Evolutionary conservation across 1,140 invertebrate genomes (phyloP).

Genomic region (Chymomyza costata): DNA sequence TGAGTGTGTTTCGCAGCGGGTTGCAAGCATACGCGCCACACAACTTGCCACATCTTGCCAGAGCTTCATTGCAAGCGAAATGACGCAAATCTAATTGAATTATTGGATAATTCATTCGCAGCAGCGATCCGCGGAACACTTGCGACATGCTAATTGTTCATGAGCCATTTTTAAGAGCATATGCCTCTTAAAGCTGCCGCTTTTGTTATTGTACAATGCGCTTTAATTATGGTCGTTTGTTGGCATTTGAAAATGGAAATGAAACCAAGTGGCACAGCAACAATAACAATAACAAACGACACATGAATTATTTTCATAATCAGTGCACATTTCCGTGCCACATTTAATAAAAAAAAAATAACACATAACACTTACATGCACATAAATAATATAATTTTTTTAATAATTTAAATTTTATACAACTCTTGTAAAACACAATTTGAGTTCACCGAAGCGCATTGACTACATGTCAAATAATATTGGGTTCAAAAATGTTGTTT

Average conservation of each 20-base stretch:
- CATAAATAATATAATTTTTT: no score
- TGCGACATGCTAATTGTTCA: slow-evolving; percentile 44
- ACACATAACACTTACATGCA: no score
- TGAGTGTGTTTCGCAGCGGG: background rate
- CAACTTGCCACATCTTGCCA: background rate
- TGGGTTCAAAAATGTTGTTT: no score
- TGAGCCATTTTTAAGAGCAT: slow-evolving; percentile 1
- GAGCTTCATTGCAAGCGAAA: slow-evolving; percentile 19
- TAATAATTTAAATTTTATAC: no score
- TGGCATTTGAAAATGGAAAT: slow-evolving; percentile 9
- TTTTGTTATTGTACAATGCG: slow-evolving; percentile 4
- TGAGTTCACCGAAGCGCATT: slow-evolving; percentile 12
- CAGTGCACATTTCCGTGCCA: slow-evolving; percentile 41
- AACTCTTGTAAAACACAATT: no score
- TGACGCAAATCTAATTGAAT: slow-evolving; percentile 46
- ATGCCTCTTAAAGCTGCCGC: background rate
- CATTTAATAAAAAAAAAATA: no score
- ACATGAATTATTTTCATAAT: slow-evolving; percentile 45
- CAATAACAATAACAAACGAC: slow-evolving; percentile 9
- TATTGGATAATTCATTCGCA: slow-evolving; percentile 29
- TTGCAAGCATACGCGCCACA: no score
- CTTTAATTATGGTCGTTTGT: slow-evolving; percentile 15
- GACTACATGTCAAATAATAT: no score
- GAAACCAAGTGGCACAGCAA: slow-evolving; percentile 23
- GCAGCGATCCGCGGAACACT: slow-evolving; percentile 17